Evolutionary conservation across 2,797 vertebrate genomes (phyloP).

Genomic region (Arnoldichthys spilopterus): DNA sequence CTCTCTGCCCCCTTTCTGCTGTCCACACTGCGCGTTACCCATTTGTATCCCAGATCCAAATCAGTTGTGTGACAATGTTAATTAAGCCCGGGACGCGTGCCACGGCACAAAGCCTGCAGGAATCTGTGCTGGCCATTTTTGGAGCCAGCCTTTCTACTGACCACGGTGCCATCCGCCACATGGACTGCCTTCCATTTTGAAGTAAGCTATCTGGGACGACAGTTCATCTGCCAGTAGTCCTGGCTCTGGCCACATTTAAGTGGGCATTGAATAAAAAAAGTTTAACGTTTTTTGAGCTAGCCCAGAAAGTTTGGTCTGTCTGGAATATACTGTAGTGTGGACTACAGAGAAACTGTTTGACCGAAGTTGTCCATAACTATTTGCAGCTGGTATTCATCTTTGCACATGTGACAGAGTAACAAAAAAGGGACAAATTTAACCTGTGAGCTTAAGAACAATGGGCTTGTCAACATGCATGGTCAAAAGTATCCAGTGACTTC

Average conservation of each 20-base stretch:
- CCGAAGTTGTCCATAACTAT: neutral
- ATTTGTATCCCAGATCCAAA: conserved; percentile 41
- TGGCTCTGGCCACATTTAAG: conserved; percentile 12
- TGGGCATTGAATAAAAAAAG: conserved; percentile 8
- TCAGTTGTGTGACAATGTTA: conserved; percentile 53
- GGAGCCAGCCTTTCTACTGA: conserved; percentile 28
- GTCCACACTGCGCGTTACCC: conserved; percentile 55
- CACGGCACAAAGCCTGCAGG: conserved; percentile 36
- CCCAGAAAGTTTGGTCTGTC: neutral
- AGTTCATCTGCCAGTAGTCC: conserved; percentile 25
- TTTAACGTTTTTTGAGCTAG: neutral
- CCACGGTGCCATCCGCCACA: conserved; percentile 27
- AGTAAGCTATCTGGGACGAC: conserved; percentile 24
- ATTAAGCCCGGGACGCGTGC: conserved; percentile 54
- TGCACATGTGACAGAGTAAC: neutral
- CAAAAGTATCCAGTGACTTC: too few relatives aligned
- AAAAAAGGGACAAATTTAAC: neutral
- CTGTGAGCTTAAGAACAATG: neutral
- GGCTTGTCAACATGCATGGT: neutral
- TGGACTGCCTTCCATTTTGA: conserved; percentile 21
- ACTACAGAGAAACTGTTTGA: neutral
- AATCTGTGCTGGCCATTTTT: conserved; percentile 43
- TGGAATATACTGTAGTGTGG: neutral
- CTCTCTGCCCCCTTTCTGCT: conserved; percentile 59
- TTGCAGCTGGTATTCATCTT: neutral